Conservation (phyloP, 2,797 vertebrate species). For the Falco novaeseelandiae region DNA sequence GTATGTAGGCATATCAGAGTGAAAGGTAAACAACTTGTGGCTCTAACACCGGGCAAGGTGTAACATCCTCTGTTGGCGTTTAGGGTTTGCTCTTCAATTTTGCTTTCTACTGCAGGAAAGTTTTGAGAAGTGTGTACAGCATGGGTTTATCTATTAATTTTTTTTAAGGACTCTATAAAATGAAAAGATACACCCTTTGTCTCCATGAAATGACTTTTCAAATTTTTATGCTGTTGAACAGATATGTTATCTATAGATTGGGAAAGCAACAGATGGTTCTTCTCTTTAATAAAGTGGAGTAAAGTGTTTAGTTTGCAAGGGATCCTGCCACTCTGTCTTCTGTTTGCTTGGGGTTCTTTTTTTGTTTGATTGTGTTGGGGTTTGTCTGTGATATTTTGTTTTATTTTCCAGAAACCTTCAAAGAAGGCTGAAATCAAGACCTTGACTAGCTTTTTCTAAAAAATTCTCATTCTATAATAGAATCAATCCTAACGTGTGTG, state of each 20-base stretch:
- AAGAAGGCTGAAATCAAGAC: not conserved
- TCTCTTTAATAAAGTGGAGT: not conserved
- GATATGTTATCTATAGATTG: not conserved
- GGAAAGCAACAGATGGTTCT: not conserved
- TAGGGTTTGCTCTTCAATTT: not conserved
- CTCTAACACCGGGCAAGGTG: not conserved
- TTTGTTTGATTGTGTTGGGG: no score
- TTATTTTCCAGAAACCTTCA: not conserved
- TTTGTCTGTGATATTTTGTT: not conserved
- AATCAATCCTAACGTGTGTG: not conserved
- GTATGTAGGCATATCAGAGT: not conserved
- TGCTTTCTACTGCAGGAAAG: not conserved
- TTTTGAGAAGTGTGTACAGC: not conserved
- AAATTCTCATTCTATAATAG: not conserved
- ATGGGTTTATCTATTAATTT: not conserved
- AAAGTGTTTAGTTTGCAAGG: not conserved
- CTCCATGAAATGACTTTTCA: not conserved
- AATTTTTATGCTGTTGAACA: not conserved
- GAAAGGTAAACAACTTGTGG: rapidly evolving
- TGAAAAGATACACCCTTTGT: not conserved
- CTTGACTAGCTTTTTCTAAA: not conserved
- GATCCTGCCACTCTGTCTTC: not conserved
- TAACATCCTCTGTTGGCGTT: not conserved
- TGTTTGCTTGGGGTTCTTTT: not conserved
- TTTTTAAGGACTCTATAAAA: not conserved